Base-by-base conservation (phyloP, 2,797 vertebrate genomes). In the Pempheris klunzingeri region DNA sequence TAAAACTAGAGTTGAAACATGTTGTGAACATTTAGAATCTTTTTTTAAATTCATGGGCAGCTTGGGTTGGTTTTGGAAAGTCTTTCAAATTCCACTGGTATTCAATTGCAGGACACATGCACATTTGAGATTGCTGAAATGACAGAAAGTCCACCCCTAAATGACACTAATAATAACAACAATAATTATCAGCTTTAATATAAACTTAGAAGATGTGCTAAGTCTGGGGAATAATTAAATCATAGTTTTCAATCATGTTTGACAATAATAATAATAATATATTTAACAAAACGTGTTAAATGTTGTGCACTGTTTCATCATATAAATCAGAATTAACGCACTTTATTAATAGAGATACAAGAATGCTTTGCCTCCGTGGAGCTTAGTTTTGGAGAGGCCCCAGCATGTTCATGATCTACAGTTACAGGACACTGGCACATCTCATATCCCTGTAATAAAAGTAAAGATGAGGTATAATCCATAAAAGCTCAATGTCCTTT, bases 81-180 rank as follows among this genome's bases (percentile, higher is more conserved):
- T 80, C 67, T 63, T 79, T 54, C 61, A 87, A 69, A 89, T 89
- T 87, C 80, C 83, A 49, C 10, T 75, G 77, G 81, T 77, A 70
- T 85, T 67, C 62, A 78, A 65, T 84, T 88, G 53, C 80, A 83
- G 64, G 47, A 34, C 34, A 55, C 30, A 78, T 49, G 36, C 41
- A 67, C 66, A 60, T 61, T 71, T 73, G 13, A 61, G 34, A 78
- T 53, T 2, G 52, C 36, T 74, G 44, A 66, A 18, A 43, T 81
- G 8, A 63, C 54, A 63, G 13, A 70, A 74, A 74, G 24, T 30
- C 43, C 0, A 53, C 32, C 13, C 2, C 14, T 28, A 47, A 60
- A 70, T 63, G 18, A 43, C 41, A 68, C 13, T 49, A 44, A 55
- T 65, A 20, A 32, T 72, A 39, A 65, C 8, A 26, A 47, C 44